Percentiles rank a stretch among this genome's conserved stretches.
These are phyloP conservation scores for Laticauda laticaudata DNA, from an alignment of 2,113 vertebrate genomes.

Conservation along the genomic window DNA sequence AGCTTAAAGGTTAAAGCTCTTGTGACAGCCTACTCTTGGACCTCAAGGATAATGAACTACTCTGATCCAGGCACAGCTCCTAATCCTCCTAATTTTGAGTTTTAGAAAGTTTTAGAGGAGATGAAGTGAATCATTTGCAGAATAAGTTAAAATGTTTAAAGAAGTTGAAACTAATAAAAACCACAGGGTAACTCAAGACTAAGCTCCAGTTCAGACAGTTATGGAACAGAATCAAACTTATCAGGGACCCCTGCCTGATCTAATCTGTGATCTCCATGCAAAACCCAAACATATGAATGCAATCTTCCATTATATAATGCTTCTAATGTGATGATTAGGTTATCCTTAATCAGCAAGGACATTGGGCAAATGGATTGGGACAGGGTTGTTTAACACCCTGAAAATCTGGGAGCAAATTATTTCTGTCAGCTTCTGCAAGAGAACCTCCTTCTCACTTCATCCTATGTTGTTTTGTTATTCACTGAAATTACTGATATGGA, in stretches of 20 bases:
- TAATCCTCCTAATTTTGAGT: not conserved
- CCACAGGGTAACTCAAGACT: rapidly evolving
- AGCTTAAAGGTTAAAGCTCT: not conserved
- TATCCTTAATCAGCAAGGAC: not conserved
- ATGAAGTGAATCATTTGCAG: conserved; percentile 25
- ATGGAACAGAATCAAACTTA: not conserved
- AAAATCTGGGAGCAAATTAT: not conserved
- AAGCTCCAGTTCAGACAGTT: not conserved
- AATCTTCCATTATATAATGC: not conserved
- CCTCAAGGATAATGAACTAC: not conserved
- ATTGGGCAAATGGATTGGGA: not conserved
- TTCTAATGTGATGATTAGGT: not conserved
- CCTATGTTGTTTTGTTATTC: not conserved
- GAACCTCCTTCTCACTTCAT: not conserved
- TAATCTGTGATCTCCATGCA: not conserved
- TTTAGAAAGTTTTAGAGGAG: conserved; percentile 8
- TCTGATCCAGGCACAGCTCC: not conserved
- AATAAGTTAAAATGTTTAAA: rapidly evolving
- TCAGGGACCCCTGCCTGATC: not conserved
- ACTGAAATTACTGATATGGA: not conserved
- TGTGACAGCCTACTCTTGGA: not conserved
- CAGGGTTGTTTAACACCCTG: not conserved
- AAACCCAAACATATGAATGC: not conserved
- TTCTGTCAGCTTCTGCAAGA: not conserved
- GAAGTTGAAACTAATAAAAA: not conserved